Evolutionary conservation across 2,113 vertebrate species (phyloP).

Genomic region (Xenus cinereus): DNA sequence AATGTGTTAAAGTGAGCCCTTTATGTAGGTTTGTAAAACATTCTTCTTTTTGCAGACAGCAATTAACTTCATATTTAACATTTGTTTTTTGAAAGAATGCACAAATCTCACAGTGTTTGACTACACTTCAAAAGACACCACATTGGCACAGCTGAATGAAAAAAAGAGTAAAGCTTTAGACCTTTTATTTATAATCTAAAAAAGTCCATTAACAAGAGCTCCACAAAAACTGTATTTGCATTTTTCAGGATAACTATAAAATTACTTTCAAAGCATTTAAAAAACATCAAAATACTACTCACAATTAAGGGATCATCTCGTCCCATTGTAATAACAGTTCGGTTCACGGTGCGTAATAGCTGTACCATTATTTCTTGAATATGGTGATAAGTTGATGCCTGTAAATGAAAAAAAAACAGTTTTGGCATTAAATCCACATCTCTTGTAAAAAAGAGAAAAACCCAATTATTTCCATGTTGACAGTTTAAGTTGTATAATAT

Average conservation of each 20-base stretch:
- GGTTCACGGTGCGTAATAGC: conserved; percentile 87
- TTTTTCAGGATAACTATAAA: not conserved
- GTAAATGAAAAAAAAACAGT: conserved; percentile 3
- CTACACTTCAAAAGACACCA: not conserved
- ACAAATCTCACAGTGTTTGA: not conserved
- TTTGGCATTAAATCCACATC: not conserved
- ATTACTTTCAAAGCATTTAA: not conserved
- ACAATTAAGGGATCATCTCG: conserved; percentile 88
- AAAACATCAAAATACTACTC: conserved; percentile 73
- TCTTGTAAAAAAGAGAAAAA: not conserved
- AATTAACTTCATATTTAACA: not conserved
- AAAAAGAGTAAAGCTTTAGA: not conserved
- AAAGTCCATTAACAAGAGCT: not conserved
- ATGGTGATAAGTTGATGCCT: conserved; percentile 89
- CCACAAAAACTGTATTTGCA: not conserved
- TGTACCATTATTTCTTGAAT: conserved; percentile 90
- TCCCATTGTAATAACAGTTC: conserved; percentile 90
- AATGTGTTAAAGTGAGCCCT: not conserved
- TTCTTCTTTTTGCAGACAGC: not conserved
- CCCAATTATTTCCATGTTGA: not conserved
- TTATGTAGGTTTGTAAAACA: not conserved
- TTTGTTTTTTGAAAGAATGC: not conserved
- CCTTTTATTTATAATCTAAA: not conserved
- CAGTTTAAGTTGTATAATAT: not conserved
- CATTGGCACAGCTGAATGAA: not conserved